Base-by-base conservation (phyloP, 2,113 vertebrate genomes). In the Erpornis zantholeuca region DNA sequence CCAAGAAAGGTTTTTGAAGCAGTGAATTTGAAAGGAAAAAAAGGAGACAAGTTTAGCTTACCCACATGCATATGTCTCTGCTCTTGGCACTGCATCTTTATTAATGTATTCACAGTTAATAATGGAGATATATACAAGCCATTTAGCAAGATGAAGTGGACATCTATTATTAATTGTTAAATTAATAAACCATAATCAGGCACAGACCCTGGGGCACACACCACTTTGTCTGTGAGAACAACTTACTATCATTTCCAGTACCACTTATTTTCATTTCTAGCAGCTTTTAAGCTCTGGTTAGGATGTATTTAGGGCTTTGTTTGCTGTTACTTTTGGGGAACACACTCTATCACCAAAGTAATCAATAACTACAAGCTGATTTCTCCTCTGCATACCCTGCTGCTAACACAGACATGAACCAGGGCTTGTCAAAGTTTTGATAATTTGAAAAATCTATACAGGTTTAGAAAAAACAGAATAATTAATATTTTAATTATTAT, bases 101-200 rank as follows among this genome's bases (percentile, higher is more conserved):
- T 68, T 70, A 69, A 86, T 52, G 33, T 8, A 56, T 73, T 88
- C 56, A 49, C 25, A 65, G 50, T 54, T 72, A 94, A 60, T 50
- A 88, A 82, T 7, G 73, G 65, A 88, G 31, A 75, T 40, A 79
- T 33, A 79, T 53, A 54, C 40, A 79, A 75, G 36, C 3, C 70
- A 63, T 94, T 94, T 83, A 64, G 53, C 42, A 80, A 86, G 81
- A 54, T 35, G 31, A 65, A 86, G 42, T 40, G 33, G 52, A 18
- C 69, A 86, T 94, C 35, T 53, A 86, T 95, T 86, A 89, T 86
- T 97, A 94, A 94, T 28, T 90, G 23, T 49, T 88, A 84, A 93
- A 89, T 96, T 94, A 96, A 90, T 87, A 93, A 94, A 82, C 57
- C 1, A 6, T 60, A 93, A 86, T 92, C 69, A 79, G 61, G 56